Evolutionary conservation across 1,140 invertebrate genomes (phyloP), one percentile per base, ranked within the genome.

Genomic region (Aethina tumida): DNA sequence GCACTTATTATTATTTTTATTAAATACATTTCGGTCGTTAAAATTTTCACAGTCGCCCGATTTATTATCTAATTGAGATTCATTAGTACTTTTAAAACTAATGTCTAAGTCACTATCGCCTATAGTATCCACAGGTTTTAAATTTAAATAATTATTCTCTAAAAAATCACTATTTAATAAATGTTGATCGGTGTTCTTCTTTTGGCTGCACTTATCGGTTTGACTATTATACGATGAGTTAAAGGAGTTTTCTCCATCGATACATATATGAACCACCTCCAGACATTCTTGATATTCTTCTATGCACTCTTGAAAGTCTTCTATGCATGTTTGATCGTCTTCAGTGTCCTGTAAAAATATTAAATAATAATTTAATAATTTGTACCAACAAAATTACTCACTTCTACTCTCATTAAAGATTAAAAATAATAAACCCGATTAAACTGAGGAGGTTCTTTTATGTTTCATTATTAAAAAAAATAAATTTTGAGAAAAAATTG

Each of bases 251-350:
- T 57, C 51, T 13, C 60, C 58, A 21, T 74, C 71, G 13, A 72
- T 56, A 43, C 69, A 71, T 46, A 74, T 74, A 49, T 73, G 69
- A 7, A 72, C 68, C 3, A 69, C 68, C 56, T 72, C 67, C 25
- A 74, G 41, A 26, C 69, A 70, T 49, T 74, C 71, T n/a, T 70
- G 70, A 47, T 72, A 72, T 47, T 74, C 71, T 56, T 74, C 70
- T 17, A 74, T 63, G 41, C 71, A 74, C 55, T 74, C 70, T 47
- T 74, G 71, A 39, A 71, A 74, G 13, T 71, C 72, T 39, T 74
- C 71, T 52, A 73, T 64, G 17, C 69, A 71, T 2, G 70, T 73
- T 38, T 73, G 68, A 43, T 72, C 70, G 29, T 73, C 70, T 8
- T 69, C 71, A 13, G 69, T 60, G 27, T 59, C 58, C 58, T 60